Conservation (phyloP, 2,888 invertebrate species). For the Vanessa cardui region DNA sequence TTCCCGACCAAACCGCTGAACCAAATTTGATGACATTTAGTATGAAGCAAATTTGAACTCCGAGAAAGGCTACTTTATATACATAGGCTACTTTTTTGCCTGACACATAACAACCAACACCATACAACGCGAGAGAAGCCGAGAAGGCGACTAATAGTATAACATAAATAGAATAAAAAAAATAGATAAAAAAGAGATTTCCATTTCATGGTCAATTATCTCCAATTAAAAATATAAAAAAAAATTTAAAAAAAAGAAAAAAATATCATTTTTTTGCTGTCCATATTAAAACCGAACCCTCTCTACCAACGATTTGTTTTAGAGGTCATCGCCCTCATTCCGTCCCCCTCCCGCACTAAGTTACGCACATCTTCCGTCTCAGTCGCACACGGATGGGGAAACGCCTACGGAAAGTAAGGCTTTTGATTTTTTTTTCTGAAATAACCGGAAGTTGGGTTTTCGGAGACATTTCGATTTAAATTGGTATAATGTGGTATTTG, state of each 20-base stretch:
- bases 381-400: conserved; percentile 64
- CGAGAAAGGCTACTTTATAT: no score
- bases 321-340: conserved; percentile 77
- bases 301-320: conserved; percentile 80
- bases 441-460: conserved; percentile 69
- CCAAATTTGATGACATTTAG: no score
- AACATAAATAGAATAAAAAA: no score
- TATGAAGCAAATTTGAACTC: no score
- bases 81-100: no score
- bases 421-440: conserved; percentile 62
- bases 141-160: no score
- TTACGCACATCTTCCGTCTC: conserved; percentile 55
- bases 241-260: conserved; percentile 27
- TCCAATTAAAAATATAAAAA: conserved; percentile 17
- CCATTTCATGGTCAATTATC: no score
- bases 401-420: conserved; percentile 68
- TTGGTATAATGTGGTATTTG: conserved; percentile 8
- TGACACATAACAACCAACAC: no score
- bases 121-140: no score
- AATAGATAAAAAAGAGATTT: no score
- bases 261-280: conserved; percentile 53
- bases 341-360: conserved; percentile 58
- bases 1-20: no score
- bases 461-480: conserved; percentile 44
- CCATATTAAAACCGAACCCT: conserved; percentile 78